Conservation (phyloP, 2,888 invertebrate genomes). For the Platycheirus albimanus region DNA sequence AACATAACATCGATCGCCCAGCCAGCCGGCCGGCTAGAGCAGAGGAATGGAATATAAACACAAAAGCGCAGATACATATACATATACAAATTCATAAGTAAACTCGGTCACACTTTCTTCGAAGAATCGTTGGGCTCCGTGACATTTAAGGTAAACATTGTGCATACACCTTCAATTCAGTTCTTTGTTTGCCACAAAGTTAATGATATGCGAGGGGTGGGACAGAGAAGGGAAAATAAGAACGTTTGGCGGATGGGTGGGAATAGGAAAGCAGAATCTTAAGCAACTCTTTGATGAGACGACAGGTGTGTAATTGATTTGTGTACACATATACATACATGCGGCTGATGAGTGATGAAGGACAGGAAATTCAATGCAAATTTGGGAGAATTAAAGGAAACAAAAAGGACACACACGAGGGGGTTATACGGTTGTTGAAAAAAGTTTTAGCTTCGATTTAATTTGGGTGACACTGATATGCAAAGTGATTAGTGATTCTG, state of each 20-base stretch:
- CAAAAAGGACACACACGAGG: neutral
- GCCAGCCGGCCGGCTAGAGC: constrained; percentile 17
- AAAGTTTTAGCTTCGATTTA: no score
- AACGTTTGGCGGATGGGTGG: neutral
- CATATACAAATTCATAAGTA: constrained; percentile 65
- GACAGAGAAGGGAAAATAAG: neutral
- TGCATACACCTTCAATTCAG: constrained; percentile 40
- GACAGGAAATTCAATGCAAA: constrained; percentile 56
- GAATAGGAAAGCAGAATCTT: constrained; percentile 41
- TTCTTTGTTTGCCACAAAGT: constrained; percentile 57
- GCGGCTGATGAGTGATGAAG: constrained; percentile 30
- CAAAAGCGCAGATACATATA: constrained; percentile 46
- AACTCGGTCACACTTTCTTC: constrained; percentile 74
- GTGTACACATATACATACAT: constrained; percentile 9
- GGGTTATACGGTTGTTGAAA: no score
- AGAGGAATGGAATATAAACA: neutral
- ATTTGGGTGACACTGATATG: no score
- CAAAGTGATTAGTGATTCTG: no score
- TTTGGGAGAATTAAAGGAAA: neutral
- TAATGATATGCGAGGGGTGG: constrained; percentile 1
- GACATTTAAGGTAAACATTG: constrained; percentile 66
- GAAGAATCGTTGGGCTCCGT: constrained; percentile 56
- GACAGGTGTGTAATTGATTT: constrained; percentile 70
- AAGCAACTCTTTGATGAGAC: constrained; percentile 43
- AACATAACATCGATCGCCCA: neutral